Conservation (phyloP, 2,113 vertebrate species). For the Rhinolophus sinicus region DNA sequence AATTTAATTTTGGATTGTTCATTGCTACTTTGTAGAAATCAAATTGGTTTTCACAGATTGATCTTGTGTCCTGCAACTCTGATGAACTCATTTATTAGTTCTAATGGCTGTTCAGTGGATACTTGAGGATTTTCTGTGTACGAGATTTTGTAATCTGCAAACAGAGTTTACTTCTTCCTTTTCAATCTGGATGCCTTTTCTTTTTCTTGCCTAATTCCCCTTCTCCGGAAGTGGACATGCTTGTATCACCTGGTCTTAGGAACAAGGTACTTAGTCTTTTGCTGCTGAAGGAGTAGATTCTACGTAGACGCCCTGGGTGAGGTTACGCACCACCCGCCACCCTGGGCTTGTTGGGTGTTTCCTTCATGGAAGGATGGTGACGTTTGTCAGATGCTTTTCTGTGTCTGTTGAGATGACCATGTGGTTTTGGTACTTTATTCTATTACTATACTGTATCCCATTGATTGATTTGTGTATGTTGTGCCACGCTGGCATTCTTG, state of each 20-base stretch:
- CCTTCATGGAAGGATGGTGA: background rate
- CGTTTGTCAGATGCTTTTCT: background rate
- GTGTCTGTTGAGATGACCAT: background rate
- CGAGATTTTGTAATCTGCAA: background rate
- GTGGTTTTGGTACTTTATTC: background rate
- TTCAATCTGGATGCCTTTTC: background rate
- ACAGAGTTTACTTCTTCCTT: background rate
- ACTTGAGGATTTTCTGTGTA: background rate
- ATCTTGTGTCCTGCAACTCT: background rate
- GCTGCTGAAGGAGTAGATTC: rapidly evolving
- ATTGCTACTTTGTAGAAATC: background rate
- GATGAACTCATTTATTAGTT: background rate
- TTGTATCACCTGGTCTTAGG: background rate
- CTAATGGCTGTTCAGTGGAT: background rate
- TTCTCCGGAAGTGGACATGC: background rate
- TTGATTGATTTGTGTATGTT: background rate
- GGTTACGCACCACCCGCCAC: background rate
- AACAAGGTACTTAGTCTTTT: background rate
- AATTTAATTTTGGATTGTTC: background rate
- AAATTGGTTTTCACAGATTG: background rate
- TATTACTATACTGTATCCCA: background rate
- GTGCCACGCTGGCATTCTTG: background rate
- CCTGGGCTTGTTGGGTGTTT: background rate
- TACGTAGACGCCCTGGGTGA: background rate
- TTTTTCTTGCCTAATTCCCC: background rate